These are phyloP conservation scores for Ifrita kowaldi DNA, from an alignment of 2,113 vertebrate genomes.

Conservation along the genomic window DNA sequence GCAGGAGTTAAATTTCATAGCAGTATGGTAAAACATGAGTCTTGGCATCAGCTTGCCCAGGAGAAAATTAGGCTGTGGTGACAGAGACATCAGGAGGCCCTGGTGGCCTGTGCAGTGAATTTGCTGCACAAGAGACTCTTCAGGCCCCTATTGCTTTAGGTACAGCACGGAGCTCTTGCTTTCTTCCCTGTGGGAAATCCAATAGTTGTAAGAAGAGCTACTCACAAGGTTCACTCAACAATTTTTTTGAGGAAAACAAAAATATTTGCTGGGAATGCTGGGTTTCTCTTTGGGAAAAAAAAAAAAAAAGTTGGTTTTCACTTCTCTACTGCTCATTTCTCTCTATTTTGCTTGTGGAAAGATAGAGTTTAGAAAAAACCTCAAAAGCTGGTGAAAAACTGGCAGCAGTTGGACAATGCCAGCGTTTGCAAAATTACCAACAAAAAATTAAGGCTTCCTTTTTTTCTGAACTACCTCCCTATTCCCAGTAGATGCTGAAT, in stretches of 20 bases:
- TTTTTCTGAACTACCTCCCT: background rate
- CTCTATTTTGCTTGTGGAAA: background rate
- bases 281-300: background rate
- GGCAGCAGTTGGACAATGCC: background rate
- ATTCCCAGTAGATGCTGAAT: background rate
- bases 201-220: background rate
- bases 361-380: background rate
- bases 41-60: background rate
- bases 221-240: rapidly evolving
- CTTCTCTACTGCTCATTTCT: background rate
- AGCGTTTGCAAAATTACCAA: background rate
- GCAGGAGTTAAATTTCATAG: background rate
- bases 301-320: background rate
- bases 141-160: background rate
- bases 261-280: background rate
- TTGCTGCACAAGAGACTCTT: background rate
- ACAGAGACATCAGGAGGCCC: background rate
- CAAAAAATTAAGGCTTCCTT: background rate
- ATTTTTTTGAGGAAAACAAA: background rate
- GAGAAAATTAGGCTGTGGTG: background rate
- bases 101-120: background rate
- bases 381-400: background rate
- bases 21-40: background rate
- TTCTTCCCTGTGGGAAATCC: background rate
- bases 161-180: background rate